phyloP scores from a whole-genome alignment of 2,888 invertebrate species.

The Coleophora deauratella region DNA sequence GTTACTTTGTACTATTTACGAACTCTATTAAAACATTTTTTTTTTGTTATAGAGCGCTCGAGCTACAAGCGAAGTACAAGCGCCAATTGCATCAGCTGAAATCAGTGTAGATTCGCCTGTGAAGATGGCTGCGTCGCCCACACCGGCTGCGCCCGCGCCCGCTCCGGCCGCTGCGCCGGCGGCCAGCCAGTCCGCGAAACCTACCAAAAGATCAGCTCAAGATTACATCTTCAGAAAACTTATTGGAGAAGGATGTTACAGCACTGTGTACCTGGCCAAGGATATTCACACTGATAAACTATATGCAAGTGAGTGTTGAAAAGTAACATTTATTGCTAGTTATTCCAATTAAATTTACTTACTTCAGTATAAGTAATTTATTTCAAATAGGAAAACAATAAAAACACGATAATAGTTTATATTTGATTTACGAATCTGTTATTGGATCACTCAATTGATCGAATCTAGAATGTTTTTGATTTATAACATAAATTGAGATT shows the following conservation, averaged over 20 bases:
- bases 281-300: slow-evolving; percentile 92
- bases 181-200: slow-evolving; percentile 49
- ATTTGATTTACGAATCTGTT: too few relatives aligned
- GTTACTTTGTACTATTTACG: too few relatives aligned
- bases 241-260: slow-evolving; percentile 98
- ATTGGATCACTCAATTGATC: too few relatives aligned
- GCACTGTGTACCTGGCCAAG: slow-evolving; percentile 94
- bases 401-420: too few relatives aligned
- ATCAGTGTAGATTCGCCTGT: slow-evolving; percentile 63
- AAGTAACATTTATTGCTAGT: background rate
- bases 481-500: too few relatives aligned
- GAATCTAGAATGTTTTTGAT: too few relatives aligned
- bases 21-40: slow-evolving; percentile 6
- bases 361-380: too few relatives aligned
- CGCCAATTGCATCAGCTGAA: slow-evolving; percentile 73
- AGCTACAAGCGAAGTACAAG: slow-evolving; percentile 54
- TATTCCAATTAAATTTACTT: too few relatives aligned
- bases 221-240: slow-evolving; percentile 97
- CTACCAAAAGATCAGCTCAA: slow-evolving; percentile 82
- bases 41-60: slow-evolving; percentile 59
- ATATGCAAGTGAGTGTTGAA: slow-evolving; percentile 89
- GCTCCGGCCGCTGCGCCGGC: slow-evolving; percentile 56
- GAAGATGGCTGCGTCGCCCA: slow-evolving; percentile 66
- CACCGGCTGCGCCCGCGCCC: slow-evolving; percentile 53
- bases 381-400: too few relatives aligned